Evolutionary conservation across 2,113 vertebrate genomes (phyloP).

Genomic region (Callionymus lyra): DNA sequence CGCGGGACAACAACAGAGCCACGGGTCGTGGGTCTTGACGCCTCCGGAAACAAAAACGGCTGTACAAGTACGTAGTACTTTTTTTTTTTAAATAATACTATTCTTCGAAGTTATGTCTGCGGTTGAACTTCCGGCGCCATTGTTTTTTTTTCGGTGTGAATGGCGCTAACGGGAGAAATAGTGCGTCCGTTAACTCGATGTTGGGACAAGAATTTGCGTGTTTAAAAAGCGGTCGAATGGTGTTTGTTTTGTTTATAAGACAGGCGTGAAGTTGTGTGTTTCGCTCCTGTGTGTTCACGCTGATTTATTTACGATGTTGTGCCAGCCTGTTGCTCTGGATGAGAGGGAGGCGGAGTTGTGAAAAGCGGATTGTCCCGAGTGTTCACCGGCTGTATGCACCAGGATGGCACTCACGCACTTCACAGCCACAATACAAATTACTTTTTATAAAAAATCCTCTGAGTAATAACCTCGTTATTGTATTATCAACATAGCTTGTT

Average conservation of each 20-base stretch:
- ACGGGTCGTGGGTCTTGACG: background rate
- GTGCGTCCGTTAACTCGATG: slow-evolving; percentile 9
- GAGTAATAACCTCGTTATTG: no score
- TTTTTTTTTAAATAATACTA: background rate
- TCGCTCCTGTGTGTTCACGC: no score
- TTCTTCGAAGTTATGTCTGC: background rate
- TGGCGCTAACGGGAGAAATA: slow-evolving; percentile 22
- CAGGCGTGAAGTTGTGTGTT: no score
- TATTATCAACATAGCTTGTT: no score
- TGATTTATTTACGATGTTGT: background rate
- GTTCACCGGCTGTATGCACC: background rate
- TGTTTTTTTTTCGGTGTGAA: slow-evolving; percentile 24
- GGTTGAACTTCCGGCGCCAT: background rate
- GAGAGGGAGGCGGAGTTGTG: slow-evolving; percentile 52
- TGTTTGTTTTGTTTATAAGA: no score
- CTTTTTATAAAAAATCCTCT: no score
- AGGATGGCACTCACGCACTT: no score
- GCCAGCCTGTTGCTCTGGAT: slow-evolving; percentile 52
- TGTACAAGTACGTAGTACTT: slow-evolving; percentile 46
- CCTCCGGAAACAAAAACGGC: background rate
- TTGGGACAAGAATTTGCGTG: background rate
- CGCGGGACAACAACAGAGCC: slow-evolving; percentile 39
- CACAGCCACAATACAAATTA: no score
- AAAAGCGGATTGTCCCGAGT: slow-evolving; percentile 64
- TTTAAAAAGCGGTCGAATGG: no score